These are phyloP conservation scores for Philereme transversata DNA, from an alignment of 2,888 invertebrate genomes.

Conservation along the genomic window DNA sequence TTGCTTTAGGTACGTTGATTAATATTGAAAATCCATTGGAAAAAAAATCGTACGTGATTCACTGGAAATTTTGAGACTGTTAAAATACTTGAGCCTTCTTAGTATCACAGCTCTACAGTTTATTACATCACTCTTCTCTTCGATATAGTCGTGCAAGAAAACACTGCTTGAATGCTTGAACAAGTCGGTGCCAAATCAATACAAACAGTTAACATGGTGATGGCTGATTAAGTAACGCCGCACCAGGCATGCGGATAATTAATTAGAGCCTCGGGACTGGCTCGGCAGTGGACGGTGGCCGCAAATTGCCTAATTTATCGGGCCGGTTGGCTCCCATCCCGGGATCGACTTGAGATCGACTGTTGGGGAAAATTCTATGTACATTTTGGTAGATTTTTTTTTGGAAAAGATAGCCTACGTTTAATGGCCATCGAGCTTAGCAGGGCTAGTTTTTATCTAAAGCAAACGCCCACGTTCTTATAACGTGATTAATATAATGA, in stretches of 20 bases:
- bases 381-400: slow-evolving; percentile 8
- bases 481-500: too few relatives aligned
- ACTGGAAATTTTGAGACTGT: too few relatives aligned
- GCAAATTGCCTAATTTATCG: slow-evolving; percentile 42
- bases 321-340: slow-evolving; percentile 26
- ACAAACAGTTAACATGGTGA: slow-evolving; percentile 52
- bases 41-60: too few relatives aligned
- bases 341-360: slow-evolving; percentile 25
- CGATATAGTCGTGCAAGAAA: neutral
- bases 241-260: slow-evolving; percentile 60
- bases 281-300: slow-evolving; percentile 35
- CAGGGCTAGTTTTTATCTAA: too few relatives aligned
- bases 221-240: slow-evolving; percentile 61
- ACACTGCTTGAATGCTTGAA: slow-evolving; percentile 2
- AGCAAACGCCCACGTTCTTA: too few relatives aligned
- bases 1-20: too few relatives aligned
- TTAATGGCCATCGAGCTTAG: too few relatives aligned
- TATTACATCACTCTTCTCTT: too few relatives aligned
- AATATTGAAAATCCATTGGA: too few relatives aligned
- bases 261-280: slow-evolving; percentile 57
- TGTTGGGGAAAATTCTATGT: slow-evolving; percentile 16
- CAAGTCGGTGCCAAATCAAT: slow-evolving; percentile 41
- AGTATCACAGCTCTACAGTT: too few relatives aligned
- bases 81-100: too few relatives aligned
- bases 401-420: neutral